These are phyloP conservation scores for Aspidapion aeneum DNA, from an alignment of 2,888 invertebrate genomes.

Conservation along the genomic window DNA sequence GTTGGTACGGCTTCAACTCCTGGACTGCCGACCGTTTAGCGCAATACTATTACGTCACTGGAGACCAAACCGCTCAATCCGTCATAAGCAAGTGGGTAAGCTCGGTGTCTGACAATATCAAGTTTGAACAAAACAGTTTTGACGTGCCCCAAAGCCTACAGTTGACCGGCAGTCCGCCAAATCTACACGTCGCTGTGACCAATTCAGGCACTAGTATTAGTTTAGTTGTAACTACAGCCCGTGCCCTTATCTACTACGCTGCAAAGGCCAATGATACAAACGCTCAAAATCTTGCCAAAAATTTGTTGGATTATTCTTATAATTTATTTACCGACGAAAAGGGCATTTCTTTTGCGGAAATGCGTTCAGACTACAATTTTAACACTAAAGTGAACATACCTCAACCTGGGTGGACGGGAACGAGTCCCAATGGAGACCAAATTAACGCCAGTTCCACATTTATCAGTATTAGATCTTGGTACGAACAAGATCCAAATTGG, in stretches of 20 bases:
- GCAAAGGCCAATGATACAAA: conserved; percentile 24
- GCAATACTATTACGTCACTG: conserved; percentile 30
- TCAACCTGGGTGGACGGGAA: conserved; percentile 26
- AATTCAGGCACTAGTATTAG: conserved; percentile 25
- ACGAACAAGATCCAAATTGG: too few species aligned
- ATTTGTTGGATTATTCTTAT: conserved; percentile 25
- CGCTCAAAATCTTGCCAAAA: conserved; percentile 25
- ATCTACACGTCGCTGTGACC: conserved; percentile 21
- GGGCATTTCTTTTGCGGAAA: too few species aligned
- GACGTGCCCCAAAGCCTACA: conserved; percentile 22
- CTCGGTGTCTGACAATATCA: conserved; percentile 23
- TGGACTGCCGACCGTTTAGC: conserved; percentile 30
- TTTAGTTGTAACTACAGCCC: conserved; percentile 28
- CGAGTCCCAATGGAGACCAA: conserved; percentile 29
- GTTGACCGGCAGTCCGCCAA: conserved; percentile 27
- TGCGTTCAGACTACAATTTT: background rate
- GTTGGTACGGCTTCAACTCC: conserved; percentile 24
- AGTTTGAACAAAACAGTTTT: conserved; percentile 8
- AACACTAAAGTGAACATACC: conserved; percentile 27
- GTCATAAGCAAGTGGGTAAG: conserved; percentile 28
- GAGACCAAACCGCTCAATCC: conserved; percentile 25
- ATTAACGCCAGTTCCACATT: conserved; percentile 28
- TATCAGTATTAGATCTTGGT: conserved; percentile 28
- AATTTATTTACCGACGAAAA: too few species aligned
- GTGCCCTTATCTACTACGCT: conserved; percentile 28